Evolutionary conservation across 2,888 invertebrate genomes (phyloP).

Genomic region (Mellilla xanthometata): DNA sequence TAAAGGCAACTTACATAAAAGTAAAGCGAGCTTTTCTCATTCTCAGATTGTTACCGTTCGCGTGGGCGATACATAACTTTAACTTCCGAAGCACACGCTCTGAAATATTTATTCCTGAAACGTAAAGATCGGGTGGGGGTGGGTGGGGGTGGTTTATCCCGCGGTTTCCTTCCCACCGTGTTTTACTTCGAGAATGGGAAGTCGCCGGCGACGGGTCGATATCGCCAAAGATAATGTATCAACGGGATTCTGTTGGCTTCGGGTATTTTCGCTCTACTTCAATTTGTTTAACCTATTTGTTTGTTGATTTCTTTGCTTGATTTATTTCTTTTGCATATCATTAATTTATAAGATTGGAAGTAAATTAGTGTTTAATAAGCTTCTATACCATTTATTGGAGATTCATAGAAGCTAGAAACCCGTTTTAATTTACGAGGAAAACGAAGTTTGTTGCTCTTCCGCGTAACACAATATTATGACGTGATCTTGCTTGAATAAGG

Average conservation of each 20-base stretch:
- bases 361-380: too few species aligned
- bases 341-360: too few species aligned
- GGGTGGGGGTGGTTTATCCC: slow-evolving; percentile 72
- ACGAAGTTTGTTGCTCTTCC: too few species aligned
- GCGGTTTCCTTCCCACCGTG: slow-evolving; percentile 82
- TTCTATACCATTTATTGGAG: too few species aligned
- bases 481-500: too few species aligned
- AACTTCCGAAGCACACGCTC: slow-evolving; percentile 82
- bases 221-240: slow-evolving; percentile 70
- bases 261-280: neutral
- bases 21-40: slow-evolving; percentile 67
- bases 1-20: slow-evolving; percentile 63
- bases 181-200: slow-evolving; percentile 83
- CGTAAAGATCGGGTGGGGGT: slow-evolving; percentile 78
- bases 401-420: too few species aligned
- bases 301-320: too few species aligned
- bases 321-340: too few species aligned
- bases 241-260: slow-evolving; percentile 37
- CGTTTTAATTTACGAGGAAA: too few species aligned
- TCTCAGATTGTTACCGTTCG: slow-evolving; percentile 76
- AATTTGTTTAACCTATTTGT: too few species aligned
- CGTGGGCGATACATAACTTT: slow-evolving; percentile 79
- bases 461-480: too few species aligned
- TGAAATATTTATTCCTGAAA: slow-evolving; percentile 83
- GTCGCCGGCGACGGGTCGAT: slow-evolving; percentile 81